Base-by-base conservation (phyloP, 2,113 vertebrate genomes). In the Protobothrops mucrosquamatus region DNA sequence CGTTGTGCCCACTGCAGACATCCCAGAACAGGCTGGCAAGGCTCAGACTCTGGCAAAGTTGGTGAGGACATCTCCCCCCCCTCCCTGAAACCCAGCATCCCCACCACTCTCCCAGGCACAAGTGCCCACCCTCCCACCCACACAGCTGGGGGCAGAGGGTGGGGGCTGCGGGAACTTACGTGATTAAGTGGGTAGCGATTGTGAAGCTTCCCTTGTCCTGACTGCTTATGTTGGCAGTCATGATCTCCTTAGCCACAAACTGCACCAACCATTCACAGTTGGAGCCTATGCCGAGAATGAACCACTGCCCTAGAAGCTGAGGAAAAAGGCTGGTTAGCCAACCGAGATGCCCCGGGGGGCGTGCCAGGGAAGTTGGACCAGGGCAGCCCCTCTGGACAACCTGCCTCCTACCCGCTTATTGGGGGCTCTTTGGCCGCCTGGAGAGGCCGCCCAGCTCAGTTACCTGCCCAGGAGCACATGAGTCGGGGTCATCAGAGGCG, bases 131-230 rank as follows among this genome's bases (percentile, higher is more conserved):
- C 64, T 15, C 29, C 81, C 64, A 34, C 4, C 64, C 5, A 39
- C n/a, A 0, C 14, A 20, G 69, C 55, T 18, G 15, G 6, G 69
- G 48, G 2, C 48, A 48, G 15, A 11, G 4, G 14, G 48, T 26
- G 29, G 3, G 51, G 22, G 14, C 26, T 3, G 6, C 0, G 2
- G 88, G 3, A 4, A 57, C 55, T 46, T 59, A 89, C 88, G 39
- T 46, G 0, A 0, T 12, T 23, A 59, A 8, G 26, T 1, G 8
- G 55, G 4, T 3, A 3, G 23, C 0, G 1, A 46, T 0, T 0
- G 23, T 15, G 39, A 89, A 6, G 2, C 2, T 23, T 14, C 88
- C 88, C 6, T 57, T 34, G 1, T 26, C 5, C 15, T 3, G 6
- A 14, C 6, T 59, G 22, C 8, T 89, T 22, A 59, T 0, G 4